Evolutionary conservation across 2,113 vertebrate species (phyloP), one percentile per base, ranked within the genome.

Genomic region (Syngnathus scovelli): DNA sequence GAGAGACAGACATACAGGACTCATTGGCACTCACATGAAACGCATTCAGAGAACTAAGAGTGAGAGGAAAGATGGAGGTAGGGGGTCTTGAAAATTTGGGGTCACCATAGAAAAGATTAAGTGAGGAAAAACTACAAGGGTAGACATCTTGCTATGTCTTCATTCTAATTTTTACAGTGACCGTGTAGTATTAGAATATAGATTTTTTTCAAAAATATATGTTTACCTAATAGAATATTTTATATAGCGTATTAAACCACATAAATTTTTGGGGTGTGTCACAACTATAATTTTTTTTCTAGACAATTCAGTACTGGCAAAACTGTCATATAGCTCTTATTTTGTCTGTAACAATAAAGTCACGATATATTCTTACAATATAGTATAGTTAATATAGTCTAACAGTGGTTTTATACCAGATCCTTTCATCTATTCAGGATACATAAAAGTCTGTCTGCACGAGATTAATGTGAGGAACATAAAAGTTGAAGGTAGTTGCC

Each of bases 11-110:
- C 87, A 67, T 71, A 65, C 80, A 67, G 63, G 64, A 48, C 71
- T 83, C 82, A 72, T 78, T 77, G 72, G 69, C 68, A 60, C 59
- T 76, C 79, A 75, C 76, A 85, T 83, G 87, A 78, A 82, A 86
- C 69, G 68, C 80, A 85, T 58, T 78, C 55, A 86, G 64, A 80
- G 56, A 66, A 70, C 72, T 49, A 56, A 78, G 62, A 73, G 56
- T 67, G 71, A 70, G 41, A 72, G 54, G 36, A 66, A 62, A 41
- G 27, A 70, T 64, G 54, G 48, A 39, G 48, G 5, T 9, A 23
- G 55, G 11, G 1, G 43, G 18, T 15, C 8, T 39, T 64, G 77
- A 12, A 73, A 79, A 76, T 80, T 80, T 76, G 68, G 75, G 79
- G 82, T 86, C 69, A 78, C 37, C 68, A 69, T 67, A 59, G 38